Base-by-base conservation (phyloP, 2,797 vertebrate species). In the Sternotherus odoratus region DNA sequence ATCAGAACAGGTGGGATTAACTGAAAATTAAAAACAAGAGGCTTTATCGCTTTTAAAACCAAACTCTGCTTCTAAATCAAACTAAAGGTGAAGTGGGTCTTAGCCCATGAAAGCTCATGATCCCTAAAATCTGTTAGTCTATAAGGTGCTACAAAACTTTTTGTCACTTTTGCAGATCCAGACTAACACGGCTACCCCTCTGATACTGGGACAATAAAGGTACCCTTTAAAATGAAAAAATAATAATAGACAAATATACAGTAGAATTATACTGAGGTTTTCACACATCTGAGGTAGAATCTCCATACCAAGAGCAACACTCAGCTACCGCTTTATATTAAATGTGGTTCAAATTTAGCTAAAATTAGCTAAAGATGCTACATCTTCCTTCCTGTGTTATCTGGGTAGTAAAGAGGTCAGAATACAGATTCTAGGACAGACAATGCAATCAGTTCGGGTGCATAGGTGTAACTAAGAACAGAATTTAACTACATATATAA, bases 291-390 rank as follows among this genome's bases (percentile, higher is more conserved):
- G 78, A 83, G 86, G 84, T 48, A 15, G 43, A 36, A 80, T 79
- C 87, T 92, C 57, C 89, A 51, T 23, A 5, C 15, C 53, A n/a
- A 54, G 86, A 28, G 57, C 82, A 57, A 54, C 36, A 79, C 46
- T 78, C 50, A 77, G 83, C 84, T 11, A 94, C 69, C 83, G 82
- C 82, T 86, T 77, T 39, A 51, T 46, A n/a, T 82, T 87, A 91
- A 53, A 91, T 83, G 12, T 88, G 96, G 88, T 94, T 85, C 28
- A 82, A 91, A 87, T 60, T 30, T 75, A 89, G 66, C 4, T 50
- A 92, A 81, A 85, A 91, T 77, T 46, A 96, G 93, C 87, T 92
- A 87, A 49, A 88, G 15, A 87, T 46, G 72, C 43, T 80, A 79
- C 91, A 81, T 51, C 93, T 89, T 24, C 36, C 83, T 84, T 49